Evolutionary conservation across 53 echinoderm and acorn worm genomes (phyloP), one percentile per base, ranked within the genome.

Genomic region (Pentamera pediparva): DNA sequence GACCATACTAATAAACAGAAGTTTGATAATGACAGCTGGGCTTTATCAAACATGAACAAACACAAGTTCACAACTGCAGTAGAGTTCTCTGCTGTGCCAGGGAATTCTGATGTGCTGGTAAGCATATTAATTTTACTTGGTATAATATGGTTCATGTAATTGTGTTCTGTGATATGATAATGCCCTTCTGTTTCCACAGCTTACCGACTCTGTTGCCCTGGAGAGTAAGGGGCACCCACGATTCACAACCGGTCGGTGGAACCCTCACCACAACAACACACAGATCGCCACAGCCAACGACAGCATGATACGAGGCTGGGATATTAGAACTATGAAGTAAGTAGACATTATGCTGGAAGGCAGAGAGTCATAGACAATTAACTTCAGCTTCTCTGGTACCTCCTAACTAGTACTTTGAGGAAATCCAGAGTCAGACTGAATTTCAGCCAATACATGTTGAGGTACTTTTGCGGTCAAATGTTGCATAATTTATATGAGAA

Each of bases 161-260:
- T 45, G n/a, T 17, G 13, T 54, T n/a, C 12, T 54, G 8, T 54
- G 8, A n/a, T n/a, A n/a, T n/a, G 21, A 54, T 54, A 9, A 21
- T 54, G 12, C 21, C 54, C 26, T n/a, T 7, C 47, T 48, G 75
- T 24, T 54, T 29, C 9, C 52, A 10, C 25, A 95, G 95, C 71
- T 90, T 39, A 69, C 87, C 18, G 85, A 79, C 56, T 87, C 90
- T 30, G 90, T 79, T 35, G 82, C 85, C 25, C 62, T 95, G 34
- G 95, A 95, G 80, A 85, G 85, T 74, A 95, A 86, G 83, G 95
- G 95, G 85, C 95, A 95, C 60, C 95, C 95, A 18, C 90, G 91
- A 77, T 89, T 95, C 75, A 90, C 90, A 17, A 63, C 87, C 9
- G 85, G 87, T 27, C 79, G 87, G 24, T 95, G 95, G 95, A 95